phyloP scores from a whole-genome alignment of 2,113 vertebrate species.

The Dendrocopos noguchii region DNA sequence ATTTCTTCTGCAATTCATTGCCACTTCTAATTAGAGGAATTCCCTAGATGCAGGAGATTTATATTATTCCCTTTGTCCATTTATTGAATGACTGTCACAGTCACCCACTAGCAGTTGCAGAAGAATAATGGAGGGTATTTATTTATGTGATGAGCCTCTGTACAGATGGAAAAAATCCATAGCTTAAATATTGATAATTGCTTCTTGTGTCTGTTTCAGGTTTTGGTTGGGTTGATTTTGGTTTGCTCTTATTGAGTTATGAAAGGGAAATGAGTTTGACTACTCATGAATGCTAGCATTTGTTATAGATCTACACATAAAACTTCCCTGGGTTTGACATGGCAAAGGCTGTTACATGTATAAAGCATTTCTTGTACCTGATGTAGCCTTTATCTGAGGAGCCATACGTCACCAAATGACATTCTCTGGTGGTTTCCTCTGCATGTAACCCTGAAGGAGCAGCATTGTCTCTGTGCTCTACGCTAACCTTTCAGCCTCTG shows the following conservation, averaged over 20 bases:
- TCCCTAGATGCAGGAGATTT: constrained; percentile 70
- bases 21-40: constrained; percentile 78
- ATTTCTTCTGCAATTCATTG: constrained; percentile 74
- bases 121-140: constrained; percentile 74
- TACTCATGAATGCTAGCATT: not conserved
- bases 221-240: not conserved
- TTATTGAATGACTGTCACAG: constrained; percentile 76
- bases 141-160: constrained; percentile 65
- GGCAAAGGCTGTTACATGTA: not conserved
- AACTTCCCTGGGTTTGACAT: not conserved
- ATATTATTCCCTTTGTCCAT: constrained; percentile 73
- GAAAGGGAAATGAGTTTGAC: not conserved
- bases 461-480: not conserved
- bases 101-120: constrained; percentile 69
- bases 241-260: not conserved
- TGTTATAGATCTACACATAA: not conserved
- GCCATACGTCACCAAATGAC: not conserved
- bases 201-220: constrained; percentile 29
- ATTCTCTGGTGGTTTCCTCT: not conserved
- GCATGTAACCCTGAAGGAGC: not conserved
- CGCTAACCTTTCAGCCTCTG: rapidly evolving
- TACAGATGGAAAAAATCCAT: constrained; percentile 68
- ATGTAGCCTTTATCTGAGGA: not conserved
- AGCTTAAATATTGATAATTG: constrained; percentile 62
- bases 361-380: not conserved